Percentiles rank a stretch among this genome's conserved stretches.
Conservation (phyloP, 2,888 invertebrate genomes). For the Caenorhabditis panamensis region DNA sequence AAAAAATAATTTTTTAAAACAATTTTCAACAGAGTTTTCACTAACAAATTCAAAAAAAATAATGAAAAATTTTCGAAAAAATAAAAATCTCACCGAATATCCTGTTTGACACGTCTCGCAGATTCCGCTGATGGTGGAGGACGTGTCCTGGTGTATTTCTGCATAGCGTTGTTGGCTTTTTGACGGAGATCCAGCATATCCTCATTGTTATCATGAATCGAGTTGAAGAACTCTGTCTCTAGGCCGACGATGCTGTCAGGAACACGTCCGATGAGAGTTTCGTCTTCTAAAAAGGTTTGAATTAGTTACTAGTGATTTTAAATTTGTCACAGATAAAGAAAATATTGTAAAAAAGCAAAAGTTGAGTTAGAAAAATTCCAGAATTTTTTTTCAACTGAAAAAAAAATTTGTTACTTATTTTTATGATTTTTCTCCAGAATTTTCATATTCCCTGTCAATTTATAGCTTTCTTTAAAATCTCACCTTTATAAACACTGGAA, state of each 20-base stretch:
- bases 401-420: no score
- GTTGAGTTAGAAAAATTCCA: no score
- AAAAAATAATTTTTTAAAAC: neutral
- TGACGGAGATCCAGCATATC: constrained; percentile 84
- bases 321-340: neutral
- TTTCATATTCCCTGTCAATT: no score
- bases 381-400: no score
- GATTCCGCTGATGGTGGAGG: constrained; percentile 93
- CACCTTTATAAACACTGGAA: constrained; percentile 68
- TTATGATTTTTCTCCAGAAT: neutral
- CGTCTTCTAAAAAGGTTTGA: constrained; percentile 71
- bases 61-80: neutral
- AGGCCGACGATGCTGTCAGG: constrained; percentile 90
- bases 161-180: constrained; percentile 91
- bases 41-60: neutral
- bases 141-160: constrained; percentile 91
- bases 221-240: constrained; percentile 87
- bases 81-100: constrained; percentile 50
- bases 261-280: constrained; percentile 86
- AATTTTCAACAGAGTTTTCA: constrained; percentile 15
- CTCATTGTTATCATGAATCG: constrained; percentile 87
- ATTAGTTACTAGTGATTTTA: no score
- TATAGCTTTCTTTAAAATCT: constrained; percentile 7
- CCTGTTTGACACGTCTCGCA: constrained; percentile 88
- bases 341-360: no score